phyloP scores from a whole-genome alignment of 2,113 vertebrate genomes.

The Notiomystis cincta region DNA sequence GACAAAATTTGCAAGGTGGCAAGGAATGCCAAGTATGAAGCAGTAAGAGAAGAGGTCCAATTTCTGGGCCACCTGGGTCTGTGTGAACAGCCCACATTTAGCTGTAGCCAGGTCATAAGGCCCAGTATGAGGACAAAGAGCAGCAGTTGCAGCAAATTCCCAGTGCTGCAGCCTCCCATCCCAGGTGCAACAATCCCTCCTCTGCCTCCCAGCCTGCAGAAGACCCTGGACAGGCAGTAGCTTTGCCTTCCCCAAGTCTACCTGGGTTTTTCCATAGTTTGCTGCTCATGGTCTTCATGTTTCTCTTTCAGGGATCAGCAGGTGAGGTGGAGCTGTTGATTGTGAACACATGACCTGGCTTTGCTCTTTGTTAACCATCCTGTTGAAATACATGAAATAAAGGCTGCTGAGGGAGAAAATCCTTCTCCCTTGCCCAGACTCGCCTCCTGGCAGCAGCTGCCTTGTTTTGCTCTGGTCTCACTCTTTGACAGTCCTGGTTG shows the following conservation, averaged over 20 bases:
- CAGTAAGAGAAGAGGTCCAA: not conserved
- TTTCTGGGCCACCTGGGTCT: not conserved
- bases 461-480: not conserved
- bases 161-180: not conserved
- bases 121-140: not conserved
- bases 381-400: not conserved
- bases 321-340: not conserved
- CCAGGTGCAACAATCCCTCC: not conserved
- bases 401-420: not conserved
- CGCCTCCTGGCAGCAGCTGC: not conserved
- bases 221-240: not conserved
- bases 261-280: not conserved
- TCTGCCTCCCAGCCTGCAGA: not conserved
- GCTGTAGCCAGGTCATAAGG: not conserved
- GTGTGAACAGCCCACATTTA: not conserved
- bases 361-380: not conserved
- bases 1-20: not conserved
- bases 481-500: conserved; percentile 6
- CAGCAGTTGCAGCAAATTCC: not conserved
- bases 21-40: not conserved
- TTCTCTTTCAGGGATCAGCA: not conserved
- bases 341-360: not conserved
- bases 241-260: not conserved
- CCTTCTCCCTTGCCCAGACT: not conserved
- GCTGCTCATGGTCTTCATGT: not conserved